These are phyloP conservation scores for Oryzias celebensis DNA, from an alignment of 2,113 vertebrate species.

Conservation along the genomic window DNA sequence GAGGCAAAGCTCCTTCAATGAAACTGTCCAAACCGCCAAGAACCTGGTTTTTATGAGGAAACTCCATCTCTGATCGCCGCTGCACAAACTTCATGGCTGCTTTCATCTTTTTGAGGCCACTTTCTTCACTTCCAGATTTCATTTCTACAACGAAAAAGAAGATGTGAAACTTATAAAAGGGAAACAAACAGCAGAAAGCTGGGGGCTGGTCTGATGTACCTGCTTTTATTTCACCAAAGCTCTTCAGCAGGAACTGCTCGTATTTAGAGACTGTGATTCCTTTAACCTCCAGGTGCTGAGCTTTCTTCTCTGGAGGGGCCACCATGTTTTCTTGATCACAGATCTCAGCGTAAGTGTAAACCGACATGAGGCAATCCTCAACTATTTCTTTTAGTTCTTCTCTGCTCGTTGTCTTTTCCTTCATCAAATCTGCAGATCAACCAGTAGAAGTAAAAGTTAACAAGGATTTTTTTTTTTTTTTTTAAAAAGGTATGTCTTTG, in stretches of 20 bases:
- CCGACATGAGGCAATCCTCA: constrained; percentile 79
- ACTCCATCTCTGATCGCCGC: constrained; percentile 74
- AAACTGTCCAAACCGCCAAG: constrained; percentile 82
- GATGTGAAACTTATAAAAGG: not conserved
- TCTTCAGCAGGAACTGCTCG: constrained; percentile 72
- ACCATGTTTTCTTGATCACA: constrained; percentile 90
- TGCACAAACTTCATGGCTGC: constrained; percentile 77
- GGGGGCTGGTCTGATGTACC: constrained; percentile 59
- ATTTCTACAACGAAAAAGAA: constrained; percentile 71
- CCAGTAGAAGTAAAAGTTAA: not conserved
- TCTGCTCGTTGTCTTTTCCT: constrained; percentile 78
- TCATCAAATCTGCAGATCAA: constrained; percentile 79
- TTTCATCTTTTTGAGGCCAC: constrained; percentile 82
- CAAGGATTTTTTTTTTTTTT: too few species aligned
- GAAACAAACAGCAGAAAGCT: not conserved
- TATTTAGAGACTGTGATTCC: constrained; percentile 54
- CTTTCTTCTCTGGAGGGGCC: constrained; percentile 71
- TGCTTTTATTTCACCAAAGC: constrained; percentile 83
- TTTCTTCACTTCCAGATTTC: constrained; percentile 72
- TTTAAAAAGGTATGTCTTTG: too few species aligned
- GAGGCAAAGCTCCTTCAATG: constrained; percentile 84
- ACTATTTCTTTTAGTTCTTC: constrained; percentile 82
- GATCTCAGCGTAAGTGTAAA: constrained; percentile 84
- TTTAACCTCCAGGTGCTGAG: constrained; percentile 66
- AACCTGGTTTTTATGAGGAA: constrained; percentile 83